Evolutionary conservation across 1,140 invertebrate genomes (phyloP).

Genomic region (Macrotrachela quadricornifera): DNA sequence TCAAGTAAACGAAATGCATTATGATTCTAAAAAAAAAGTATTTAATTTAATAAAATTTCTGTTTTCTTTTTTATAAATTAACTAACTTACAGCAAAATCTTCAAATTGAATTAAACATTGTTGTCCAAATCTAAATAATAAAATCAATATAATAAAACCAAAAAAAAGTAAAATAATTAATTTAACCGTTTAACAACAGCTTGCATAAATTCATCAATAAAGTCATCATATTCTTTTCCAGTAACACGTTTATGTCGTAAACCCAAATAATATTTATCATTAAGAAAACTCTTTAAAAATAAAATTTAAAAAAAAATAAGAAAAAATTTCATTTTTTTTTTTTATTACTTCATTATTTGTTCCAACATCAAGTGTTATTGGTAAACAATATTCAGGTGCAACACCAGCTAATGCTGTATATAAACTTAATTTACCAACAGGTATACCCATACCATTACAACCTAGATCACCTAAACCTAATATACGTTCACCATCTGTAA

Average conservation of each 20-base stretch:
- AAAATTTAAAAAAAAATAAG: not conserved
- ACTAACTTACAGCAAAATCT: constrained; percentile 49
- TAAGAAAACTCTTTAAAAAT: not conserved
- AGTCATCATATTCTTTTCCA: constrained; percentile 11
- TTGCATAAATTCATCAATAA: constrained; percentile 12
- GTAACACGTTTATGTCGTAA: constrained; percentile 2
- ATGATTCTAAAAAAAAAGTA: constrained; percentile 36
- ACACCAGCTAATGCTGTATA: constrained; percentile 80
- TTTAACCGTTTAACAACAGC: constrained; percentile 8
- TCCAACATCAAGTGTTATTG: constrained; percentile 73
- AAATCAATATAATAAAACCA: not conserved
- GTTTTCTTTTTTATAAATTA: too few relatives aligned
- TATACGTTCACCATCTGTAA: constrained; percentile 82
- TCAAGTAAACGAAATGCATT: constrained; percentile 75
- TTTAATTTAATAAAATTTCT: too few relatives aligned
- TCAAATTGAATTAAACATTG: constrained; percentile 54
- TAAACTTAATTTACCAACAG: constrained; percentile 70
- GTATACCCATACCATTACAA: constrained; percentile 83
- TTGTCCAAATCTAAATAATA: constrained; percentile 23
- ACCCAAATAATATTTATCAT: constrained; percentile 9
- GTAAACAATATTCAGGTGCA: constrained; percentile 71
- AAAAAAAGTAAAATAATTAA: not conserved
- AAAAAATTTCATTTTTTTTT: constrained; percentile 15
- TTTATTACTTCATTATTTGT: constrained; percentile 51
- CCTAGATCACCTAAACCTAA: constrained; percentile 77